Base-by-base conservation (phyloP, 2,113 vertebrate species). In the Meles meles region DNA sequence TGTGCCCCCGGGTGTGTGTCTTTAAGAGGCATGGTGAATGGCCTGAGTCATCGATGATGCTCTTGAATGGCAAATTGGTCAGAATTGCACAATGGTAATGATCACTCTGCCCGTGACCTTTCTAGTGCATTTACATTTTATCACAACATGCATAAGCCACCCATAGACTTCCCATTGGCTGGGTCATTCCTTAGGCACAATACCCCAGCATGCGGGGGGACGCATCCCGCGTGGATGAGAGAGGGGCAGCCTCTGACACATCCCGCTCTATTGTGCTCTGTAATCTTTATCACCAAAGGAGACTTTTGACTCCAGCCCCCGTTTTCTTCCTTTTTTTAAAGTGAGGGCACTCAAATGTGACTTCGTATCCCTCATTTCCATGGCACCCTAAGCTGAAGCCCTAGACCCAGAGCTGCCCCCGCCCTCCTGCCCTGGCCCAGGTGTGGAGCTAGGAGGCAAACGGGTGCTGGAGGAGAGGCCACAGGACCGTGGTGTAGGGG, bases 31-130 rank as follows among this genome's bases (percentile, higher is more conserved):
- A 0, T 98, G 98, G 92, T 98, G 97, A 98, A 98, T 98, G 95
- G 94, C 49, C 97, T 98, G 98, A 99, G 98, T 99, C 98, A 99
- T 99, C 97, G 97, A 98, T 98, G 98, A 98, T 98, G 98, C 98
- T 98, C 98, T 98, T 98, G 99, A 99, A 98, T 98, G 98, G 98
- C 98, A 99, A 99, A 99, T 98, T 98, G 98, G 99, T 99, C 97
- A 98, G 98, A 99, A 98, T 98, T 98, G 98, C 98, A 96, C 90
- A 98, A 98, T 98, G 98, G 98, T 99, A 98, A 99, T 98, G 97
- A 99, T 99, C 99, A 98, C 98, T 99, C 98, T 99, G 98, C 98
- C 98, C 95, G 98, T 99, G 99, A 99, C 99, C 99, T 99, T 99
- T 99, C 98, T 98, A 88, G 98, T 97, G 98, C 99, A 99, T 99